phyloP scores from a whole-genome alignment of 2,113 vertebrate species.

The Bubalus kerabau region DNA sequence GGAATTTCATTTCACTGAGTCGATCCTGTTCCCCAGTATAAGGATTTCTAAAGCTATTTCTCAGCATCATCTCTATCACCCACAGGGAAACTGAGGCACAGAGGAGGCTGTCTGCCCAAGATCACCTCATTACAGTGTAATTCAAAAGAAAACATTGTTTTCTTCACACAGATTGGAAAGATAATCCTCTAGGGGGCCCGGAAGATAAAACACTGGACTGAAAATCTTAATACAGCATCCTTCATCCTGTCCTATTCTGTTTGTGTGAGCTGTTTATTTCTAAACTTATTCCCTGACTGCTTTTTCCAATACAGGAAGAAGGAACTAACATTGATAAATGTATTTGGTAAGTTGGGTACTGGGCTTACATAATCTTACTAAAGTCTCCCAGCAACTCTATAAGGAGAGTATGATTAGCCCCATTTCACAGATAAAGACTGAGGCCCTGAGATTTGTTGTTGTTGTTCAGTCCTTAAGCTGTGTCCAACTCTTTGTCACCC shows the following conservation, averaged over 20 bases:
- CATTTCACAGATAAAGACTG: background rate
- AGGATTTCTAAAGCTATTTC: background rate
- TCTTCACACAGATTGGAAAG: background rate
- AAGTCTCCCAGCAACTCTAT: background rate
- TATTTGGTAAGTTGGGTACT: background rate
- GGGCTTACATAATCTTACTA: background rate
- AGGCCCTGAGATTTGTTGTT: background rate
- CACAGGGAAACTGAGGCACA: background rate
- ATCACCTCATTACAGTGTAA: background rate
- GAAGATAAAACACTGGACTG: background rate
- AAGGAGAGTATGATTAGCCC: background rate
- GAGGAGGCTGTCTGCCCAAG: background rate
- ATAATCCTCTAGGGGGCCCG: background rate
- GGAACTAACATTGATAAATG: background rate
- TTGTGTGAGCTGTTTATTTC: background rate
- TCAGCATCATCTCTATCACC: background rate
- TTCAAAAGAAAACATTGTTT: background rate
- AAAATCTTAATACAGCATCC: background rate
- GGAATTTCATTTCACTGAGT: background rate
- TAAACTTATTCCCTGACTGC: background rate
- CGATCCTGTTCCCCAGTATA: background rate
- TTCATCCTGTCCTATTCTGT: background rate
- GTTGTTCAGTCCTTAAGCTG: background rate
- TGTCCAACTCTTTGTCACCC: background rate
- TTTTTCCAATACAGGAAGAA: background rate